phyloP scores from a whole-genome alignment of 2,888 invertebrate species.

The Hemaris fuciformis region DNA sequence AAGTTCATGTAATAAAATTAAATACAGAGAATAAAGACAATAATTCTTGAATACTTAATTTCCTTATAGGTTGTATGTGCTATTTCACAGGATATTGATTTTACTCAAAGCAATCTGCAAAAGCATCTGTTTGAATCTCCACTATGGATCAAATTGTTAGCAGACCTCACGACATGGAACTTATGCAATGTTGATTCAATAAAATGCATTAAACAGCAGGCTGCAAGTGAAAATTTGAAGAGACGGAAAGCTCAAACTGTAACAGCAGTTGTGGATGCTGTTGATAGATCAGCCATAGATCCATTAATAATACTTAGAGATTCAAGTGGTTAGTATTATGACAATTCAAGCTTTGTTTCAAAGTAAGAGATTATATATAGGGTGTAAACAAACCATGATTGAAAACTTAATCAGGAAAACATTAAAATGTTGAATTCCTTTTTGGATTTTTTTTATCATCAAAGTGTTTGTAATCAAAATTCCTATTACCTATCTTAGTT shows the following conservation, averaged over 20 bases:
- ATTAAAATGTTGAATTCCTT: no score
- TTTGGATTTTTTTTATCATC: no score
- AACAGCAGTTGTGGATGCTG: slow-evolving; percentile 64
- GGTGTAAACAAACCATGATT: not conserved
- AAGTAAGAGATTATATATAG: no score
- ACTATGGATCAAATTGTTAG: slow-evolving; percentile 56
- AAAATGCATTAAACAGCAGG: slow-evolving; percentile 61
- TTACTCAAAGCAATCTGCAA: slow-evolving; percentile 53
- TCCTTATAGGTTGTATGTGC: not conserved
- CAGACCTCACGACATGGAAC: slow-evolving; percentile 52
- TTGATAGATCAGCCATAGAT: slow-evolving; percentile 69
- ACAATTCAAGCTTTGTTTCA: not conserved
- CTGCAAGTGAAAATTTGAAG: slow-evolving; percentile 54
- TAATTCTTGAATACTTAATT: no score
- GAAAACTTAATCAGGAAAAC: no score
- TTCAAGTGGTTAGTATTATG: slow-evolving; percentile 50
- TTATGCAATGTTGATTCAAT: slow-evolving; percentile 57
- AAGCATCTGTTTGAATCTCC: slow-evolving; percentile 62
- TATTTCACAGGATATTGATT: slow-evolving; percentile 63
- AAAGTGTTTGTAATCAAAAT: no score
- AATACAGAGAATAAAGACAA: not conserved
- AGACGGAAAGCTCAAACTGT: slow-evolving; percentile 64
- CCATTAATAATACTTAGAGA: slow-evolving; percentile 67
- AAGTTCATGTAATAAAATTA: not conserved
- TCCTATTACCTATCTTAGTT: no score